Base-by-base conservation (phyloP, 2,797 vertebrate genomes). In the Notolepis coatsorum region DNA sequence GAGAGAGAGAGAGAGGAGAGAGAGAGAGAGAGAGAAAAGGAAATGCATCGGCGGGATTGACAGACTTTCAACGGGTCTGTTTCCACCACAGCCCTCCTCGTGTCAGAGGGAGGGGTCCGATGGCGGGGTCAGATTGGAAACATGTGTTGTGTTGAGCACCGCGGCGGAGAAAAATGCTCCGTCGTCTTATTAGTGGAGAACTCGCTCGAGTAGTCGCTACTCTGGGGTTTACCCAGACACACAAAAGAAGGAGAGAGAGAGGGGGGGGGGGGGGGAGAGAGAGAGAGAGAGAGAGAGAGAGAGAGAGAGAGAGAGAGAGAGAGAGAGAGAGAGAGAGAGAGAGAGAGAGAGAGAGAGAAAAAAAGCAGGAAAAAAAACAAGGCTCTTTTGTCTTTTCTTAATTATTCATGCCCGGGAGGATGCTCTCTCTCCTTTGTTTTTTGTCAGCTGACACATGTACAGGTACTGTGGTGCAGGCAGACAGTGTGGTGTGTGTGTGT, bases 351-450 rank as follows among this genome's bases (percentile, higher is more conserved):
- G 80, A 68, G 68, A 65, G 68, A 68, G 46, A 75, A 65, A 30
- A 24, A 20, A 38, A 43, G 28, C 68, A 41, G 56, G 57, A 13
- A 61, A 71, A 78, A 89, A 84, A 84, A 84, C 80, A 87, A 79
- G 74, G 25, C 72, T 84, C 81, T 90, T 89, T 91, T 90, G 89
- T 91, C 73, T 90, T 88, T 84, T 84, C 68, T 87, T 91, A 89
- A 91, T 91, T 90, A 90, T 87, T 88, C 84, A 84, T 91, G 78
- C 84, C 85, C 71, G 65, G 74, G 78, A 89, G 86, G 79, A 89
- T 80, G 75, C 78, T 90, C 78, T 74, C 70, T 81, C 71, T 84
- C 65, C 75, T 90, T 87, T 85, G 85, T 86, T 90, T 88, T n/a
- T 79, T 84, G 72, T 83, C 73, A 85, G 82, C 79, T 86, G 81